Evolutionary conservation across 2,113 vertebrate genomes (phyloP).

Genomic region (Euleptes europaea): DNA sequence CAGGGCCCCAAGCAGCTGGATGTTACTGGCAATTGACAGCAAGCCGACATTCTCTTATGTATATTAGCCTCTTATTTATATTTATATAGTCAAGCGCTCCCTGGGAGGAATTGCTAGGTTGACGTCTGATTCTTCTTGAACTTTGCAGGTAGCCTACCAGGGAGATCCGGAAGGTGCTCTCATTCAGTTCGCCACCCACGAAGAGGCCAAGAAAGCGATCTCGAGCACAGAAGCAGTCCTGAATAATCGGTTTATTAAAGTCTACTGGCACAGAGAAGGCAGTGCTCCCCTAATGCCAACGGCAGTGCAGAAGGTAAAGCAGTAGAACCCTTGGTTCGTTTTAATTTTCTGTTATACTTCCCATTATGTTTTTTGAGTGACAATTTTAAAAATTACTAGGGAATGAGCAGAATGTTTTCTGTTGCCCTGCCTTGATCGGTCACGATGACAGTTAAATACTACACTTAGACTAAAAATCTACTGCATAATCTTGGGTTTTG

Average conservation of each 20-base stretch:
- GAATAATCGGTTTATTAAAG: constrained; percentile 95
- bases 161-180: constrained; percentile 93
- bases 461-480: not conserved
- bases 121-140: constrained; percentile 41
- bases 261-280: constrained; percentile 93
- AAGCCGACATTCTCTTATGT: not conserved
- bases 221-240: constrained; percentile 95
- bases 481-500: too few species aligned
- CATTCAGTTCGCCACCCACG: constrained; percentile 92
- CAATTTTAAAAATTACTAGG: not conserved
- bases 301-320: constrained; percentile 72
- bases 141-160: constrained; percentile 90
- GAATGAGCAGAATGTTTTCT: not conserved
- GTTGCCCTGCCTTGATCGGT: not conserved
- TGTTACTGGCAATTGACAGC: not conserved
- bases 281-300: constrained; percentile 66
- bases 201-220: constrained; percentile 92
- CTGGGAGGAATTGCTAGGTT: not conserved
- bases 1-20: not conserved
- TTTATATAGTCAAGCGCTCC: not conserved
- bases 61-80: not conserved
- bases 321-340: not conserved
- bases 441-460: not conserved
- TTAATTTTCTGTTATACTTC: not conserved
- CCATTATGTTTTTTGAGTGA: not conserved